phyloP scores from a whole-genome alignment of 2,113 vertebrate genomes.

The Vulpes ferrilata region DNA sequence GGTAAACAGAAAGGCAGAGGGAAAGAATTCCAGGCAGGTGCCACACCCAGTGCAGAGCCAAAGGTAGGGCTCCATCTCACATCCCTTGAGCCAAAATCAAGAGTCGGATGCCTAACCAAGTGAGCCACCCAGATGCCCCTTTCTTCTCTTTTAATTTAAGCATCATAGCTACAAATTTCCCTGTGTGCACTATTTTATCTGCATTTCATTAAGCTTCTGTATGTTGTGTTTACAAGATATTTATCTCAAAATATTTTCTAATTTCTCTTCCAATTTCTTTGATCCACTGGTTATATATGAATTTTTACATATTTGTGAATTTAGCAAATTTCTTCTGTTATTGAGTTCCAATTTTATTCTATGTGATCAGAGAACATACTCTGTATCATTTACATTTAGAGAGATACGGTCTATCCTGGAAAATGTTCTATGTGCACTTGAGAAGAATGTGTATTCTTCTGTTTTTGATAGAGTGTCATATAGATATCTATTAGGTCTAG shows the following conservation, averaged over 20 bases:
- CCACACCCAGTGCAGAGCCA: not conserved
- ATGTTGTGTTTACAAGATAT: constrained; percentile 8
- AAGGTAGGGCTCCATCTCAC: not conserved
- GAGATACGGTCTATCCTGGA: not conserved
- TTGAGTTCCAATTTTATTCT: not conserved
- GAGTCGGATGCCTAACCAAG: not conserved
- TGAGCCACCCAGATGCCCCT: not conserved
- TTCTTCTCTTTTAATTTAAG: not conserved
- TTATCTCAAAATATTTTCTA: not conserved
- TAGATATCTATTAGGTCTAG: not conserved
- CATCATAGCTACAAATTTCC: not conserved
- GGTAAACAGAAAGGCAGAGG: not conserved
- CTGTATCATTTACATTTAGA: not conserved
- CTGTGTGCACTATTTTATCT: not conserved
- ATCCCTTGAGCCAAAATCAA: not conserved
- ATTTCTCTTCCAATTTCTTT: not conserved
- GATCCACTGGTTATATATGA: not conserved
- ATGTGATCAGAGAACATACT: not conserved
- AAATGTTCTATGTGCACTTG: not conserved
- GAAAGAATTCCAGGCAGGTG: not conserved
- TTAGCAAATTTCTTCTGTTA: not conserved
- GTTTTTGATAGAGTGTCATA: not conserved
- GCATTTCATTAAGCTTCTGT: not conserved
- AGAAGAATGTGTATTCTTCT: not conserved
- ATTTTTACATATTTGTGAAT: not conserved